These are phyloP conservation scores for Actinia equina DNA, from an alignment of 64 coral and sea anemone genomes.

Conservation along the genomic window DNA sequence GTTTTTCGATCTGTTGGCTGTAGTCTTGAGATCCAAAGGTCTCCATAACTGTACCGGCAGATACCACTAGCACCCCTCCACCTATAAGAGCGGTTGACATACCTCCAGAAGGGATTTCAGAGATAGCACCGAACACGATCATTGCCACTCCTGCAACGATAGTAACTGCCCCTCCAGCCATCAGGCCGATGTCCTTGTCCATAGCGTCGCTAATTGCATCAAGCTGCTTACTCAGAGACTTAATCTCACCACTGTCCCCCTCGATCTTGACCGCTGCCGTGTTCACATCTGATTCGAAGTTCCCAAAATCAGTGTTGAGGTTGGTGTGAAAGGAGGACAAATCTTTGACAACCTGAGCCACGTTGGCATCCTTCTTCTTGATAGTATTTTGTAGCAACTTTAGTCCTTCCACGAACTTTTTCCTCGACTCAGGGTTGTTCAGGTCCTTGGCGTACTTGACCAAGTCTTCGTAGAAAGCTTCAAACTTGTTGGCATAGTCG, in stretches of 20 bases:
- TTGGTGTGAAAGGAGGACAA: conserved; percentile 32
- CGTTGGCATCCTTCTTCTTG: conserved; percentile 38
- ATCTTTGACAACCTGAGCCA: conserved; percentile 25
- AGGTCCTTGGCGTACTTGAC: conserved; percentile 55
- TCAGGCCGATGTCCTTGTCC: conserved; percentile 30
- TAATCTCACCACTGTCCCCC: conserved; percentile 40
- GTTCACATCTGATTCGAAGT: conserved; percentile 35
- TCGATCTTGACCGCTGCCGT: conserved; percentile 25
- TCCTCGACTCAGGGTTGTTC: conserved; percentile 29
- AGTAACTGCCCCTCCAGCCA: conserved; percentile 37
- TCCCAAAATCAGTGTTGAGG: conserved; percentile 39
- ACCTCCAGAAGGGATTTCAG: conserved; percentile 43
- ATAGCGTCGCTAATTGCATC: conserved; percentile 28
- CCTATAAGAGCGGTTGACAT: conserved; percentile 21
- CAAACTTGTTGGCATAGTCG: conserved; percentile 52
- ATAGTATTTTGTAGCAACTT: conserved; percentile 33
- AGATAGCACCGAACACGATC: conserved; percentile 28
- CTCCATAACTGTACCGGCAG: conserved; percentile 22
- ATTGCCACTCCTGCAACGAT: background rate
- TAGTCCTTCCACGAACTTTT: conserved; percentile 51
- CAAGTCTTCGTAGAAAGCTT: conserved; percentile 43
- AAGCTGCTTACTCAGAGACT: conserved; percentile 5
- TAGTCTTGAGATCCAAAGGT: conserved; percentile 25
- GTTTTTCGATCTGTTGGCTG: conserved; percentile 22
- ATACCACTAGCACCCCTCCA: conserved; percentile 13